Evolutionary conservation across 1,140 invertebrate species (phyloP), one percentile per base, ranked within the genome.

Genomic region (Coboldia fuscipes): DNA sequence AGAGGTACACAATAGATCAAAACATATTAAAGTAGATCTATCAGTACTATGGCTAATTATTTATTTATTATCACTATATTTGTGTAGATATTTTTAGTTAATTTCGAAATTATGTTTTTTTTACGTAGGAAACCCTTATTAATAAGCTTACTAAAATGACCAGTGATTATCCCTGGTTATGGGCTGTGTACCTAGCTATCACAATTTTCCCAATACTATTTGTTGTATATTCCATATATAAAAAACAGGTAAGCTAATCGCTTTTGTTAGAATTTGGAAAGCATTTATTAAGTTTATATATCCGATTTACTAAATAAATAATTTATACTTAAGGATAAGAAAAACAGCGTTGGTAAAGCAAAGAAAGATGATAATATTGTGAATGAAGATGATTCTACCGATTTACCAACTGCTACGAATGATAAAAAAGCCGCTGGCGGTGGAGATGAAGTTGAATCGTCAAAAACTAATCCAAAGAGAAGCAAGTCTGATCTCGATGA

Each of bases 121-220:
- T 10, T 6, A 54, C 59, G 42, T 70, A 89, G 82, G 80, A 79
- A 48, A 81, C 75, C 48, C 56, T 84, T 43, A 63, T 90, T 48
- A 70, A 75, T 50, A 74, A 77, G 40, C 57, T 86, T 36, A 62
- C 85, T 41, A 72, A 75, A 50, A 80, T 77, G 43, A 82, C 83
- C 37, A 78, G 83, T 43, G 76, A 84, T 36, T 69, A 86, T 50
- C 90, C 92, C 20, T 89, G 85, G 77, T 65, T 92, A 38, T 93
- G 82, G 75, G 80, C 70, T 34, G 67, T 83, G 33, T 85, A 88
- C 56, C 66, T 93, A 42, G 51, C 93, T 37, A 68, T 74, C 34
- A 60, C 81, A 54, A 77, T 78, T 40, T 54, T 93, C 33, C 72
- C 85, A 21, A 57, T 79, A 39, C 65, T 81, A 41, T 62, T 85